Evolutionary conservation across 2,113 vertebrate species (phyloP), one percentile per base, ranked within the genome.

Genomic region (Archilochus colubris): DNA sequence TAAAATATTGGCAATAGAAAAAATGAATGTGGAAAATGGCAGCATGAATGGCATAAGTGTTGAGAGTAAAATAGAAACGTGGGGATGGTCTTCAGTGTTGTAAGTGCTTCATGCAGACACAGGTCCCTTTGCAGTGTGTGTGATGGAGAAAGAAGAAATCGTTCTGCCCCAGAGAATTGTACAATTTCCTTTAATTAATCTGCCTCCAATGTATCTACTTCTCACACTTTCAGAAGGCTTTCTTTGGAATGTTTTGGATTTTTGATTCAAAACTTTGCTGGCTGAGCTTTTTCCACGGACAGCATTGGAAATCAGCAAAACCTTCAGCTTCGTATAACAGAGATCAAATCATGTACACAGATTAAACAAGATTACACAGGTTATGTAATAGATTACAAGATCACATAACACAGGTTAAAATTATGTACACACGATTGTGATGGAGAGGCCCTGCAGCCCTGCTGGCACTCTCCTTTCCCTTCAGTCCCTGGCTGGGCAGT

Each of bases 361-460:
- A 40, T 40, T 40, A 40, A 40, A 40, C 40, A 40, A 40, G 40
- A 40, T 40, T 40, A 40, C 40, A 40, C 40, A 40, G 40, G 11
- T 40, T 40, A 40, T 40, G 40, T 40, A 40, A 40, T 40, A 40
- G 11, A 40, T 40, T 40, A 40, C 40, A 40, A 40, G 40, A 40
- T 40, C 11, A 40, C 11, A 40, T 40, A 40, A 40, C 40, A 13
- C 11, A 40, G 40, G 40, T 66, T 54, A 55, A 57, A 68, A 73
- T 12, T 24, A 27, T 7, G 15, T 53, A 73, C 23, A n/a, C 40
- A 61, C 19, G 9, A 10, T 59, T 64, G 7, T 0, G 0, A 66
- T 2, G 14, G 58, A 79, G 62, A 48, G 14, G 55, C 7, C 14
- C 30, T 3, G 2, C 36, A 73, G 50, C 4, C 30, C 1, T 1